A percentile compares a stretch with the other conserved stretches of the same genome.
phyloP scores from a whole-genome alignment of 2,888 invertebrate species.

The Drosophila greeni region DNA sequence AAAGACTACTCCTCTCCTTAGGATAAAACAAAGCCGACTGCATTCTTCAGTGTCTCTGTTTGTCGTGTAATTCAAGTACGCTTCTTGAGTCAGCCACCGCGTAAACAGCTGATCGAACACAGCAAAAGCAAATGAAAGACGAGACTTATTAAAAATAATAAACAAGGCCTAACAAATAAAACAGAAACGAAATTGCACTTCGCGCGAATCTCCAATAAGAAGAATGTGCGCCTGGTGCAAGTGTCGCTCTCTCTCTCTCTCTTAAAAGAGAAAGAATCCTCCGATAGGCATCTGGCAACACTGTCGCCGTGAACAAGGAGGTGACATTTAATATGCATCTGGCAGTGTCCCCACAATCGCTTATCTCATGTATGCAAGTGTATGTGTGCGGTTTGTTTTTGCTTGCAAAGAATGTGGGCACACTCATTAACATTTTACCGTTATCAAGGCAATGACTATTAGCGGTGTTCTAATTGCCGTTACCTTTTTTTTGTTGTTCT shows the following conservation, averaged over 20 bases:
- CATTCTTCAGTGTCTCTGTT: constrained; percentile 2
- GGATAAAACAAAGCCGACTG: not conserved
- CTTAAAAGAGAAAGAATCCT: not conserved
- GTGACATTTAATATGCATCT: constrained; percentile 9
- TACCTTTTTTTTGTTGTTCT: not conserved
- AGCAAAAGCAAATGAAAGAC: not conserved
- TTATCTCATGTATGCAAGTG: constrained; percentile 7
- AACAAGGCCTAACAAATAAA: constrained; percentile 9
- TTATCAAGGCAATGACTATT: constrained; percentile 50
- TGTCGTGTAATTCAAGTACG: constrained; percentile 16
- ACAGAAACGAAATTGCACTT: constrained; percentile 13
- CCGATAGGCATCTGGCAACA: constrained; percentile 1
- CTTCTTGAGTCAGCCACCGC: not conserved
- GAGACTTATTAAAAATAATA: not conserved
- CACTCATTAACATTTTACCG: constrained; percentile 57
- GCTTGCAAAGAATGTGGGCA: constrained; percentile 25
- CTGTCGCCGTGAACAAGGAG: not conserved
- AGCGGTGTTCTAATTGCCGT: constrained; percentile 9
- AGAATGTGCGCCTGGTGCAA: constrained; percentile 15
- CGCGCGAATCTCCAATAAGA: constrained; percentile 7
- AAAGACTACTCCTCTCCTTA: not conserved
- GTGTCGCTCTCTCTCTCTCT: not conserved
- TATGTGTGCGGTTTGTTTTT: constrained; percentile 21
- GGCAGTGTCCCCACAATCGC: constrained; percentile 3
- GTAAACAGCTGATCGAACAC: constrained; percentile 30